phyloP scores from a whole-genome alignment of 2,113 vertebrate genomes.

The Pseudorasbora parva region DNA sequence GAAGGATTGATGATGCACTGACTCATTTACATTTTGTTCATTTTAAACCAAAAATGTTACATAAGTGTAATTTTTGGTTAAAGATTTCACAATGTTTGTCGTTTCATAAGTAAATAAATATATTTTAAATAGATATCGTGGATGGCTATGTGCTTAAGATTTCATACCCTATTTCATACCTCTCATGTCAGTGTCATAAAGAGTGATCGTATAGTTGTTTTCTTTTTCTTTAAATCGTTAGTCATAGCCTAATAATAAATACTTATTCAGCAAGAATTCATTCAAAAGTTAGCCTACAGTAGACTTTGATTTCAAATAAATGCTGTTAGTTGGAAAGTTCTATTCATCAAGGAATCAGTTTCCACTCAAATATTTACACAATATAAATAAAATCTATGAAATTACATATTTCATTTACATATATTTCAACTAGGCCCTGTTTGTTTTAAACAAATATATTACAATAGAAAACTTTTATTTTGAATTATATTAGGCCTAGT shows the following conservation, averaged over 20 bases:
- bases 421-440: no score
- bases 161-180: neutral
- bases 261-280: neutral
- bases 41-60: no score
- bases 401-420: no score
- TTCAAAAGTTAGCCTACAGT: neutral
- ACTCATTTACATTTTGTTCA: no score
- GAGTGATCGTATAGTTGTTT: neutral
- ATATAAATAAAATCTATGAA: no score
- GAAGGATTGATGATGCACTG: no score
- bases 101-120: neutral
- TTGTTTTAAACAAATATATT: no score
- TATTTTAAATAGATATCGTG: neutral
- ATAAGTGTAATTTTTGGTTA: neutral
- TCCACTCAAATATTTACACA: no score
- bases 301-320: neutral
- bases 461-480: no score
- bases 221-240: neutral
- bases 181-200: neutral
- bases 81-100: neutral
- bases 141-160: neutral
- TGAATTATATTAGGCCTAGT: no score
- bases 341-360: neutral
- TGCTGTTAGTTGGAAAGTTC: neutral
- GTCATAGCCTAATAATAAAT: no score